A percentile compares a stretch with the other conserved stretches of the same genome.
These are phyloP conservation scores for Melanotaenia nigrans DNA, from an alignment of 2,797 vertebrate species.

Conservation along the genomic window DNA sequence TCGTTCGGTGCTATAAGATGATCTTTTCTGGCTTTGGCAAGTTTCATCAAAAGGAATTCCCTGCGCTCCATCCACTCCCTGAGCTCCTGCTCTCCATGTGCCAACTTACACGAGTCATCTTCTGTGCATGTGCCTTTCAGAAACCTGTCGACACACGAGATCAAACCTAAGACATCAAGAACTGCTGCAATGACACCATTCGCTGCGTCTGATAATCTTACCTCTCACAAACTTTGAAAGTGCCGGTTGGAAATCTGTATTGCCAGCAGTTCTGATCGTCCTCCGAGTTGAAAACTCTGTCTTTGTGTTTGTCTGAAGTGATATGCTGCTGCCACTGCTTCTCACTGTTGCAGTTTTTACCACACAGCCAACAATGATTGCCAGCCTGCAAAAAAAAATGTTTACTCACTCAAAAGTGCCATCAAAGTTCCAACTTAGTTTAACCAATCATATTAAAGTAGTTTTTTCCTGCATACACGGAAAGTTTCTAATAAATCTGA, in stretches of 20 bases:
- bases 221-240: slow-evolving; percentile 95
- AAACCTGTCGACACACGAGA: slow-evolving; percentile 81
- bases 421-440: too few species aligned
- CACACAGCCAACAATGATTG: slow-evolving; percentile 98
- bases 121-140: slow-evolving; percentile 89
- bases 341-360: slow-evolving; percentile 98
- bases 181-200: not conserved
- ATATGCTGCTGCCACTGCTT: slow-evolving; percentile 99
- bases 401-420: not conserved
- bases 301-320: slow-evolving; percentile 98
- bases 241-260: slow-evolving; percentile 96
- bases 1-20: slow-evolving; percentile 98
- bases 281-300: slow-evolving; percentile 96
- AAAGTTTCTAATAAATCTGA: not conserved
- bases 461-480: not conserved
- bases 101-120: slow-evolving; percentile 91
- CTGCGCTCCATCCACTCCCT: slow-evolving; percentile 94
- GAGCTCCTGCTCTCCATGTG: slow-evolving; percentile 94
- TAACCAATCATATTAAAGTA: not conserved
- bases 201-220: slow-evolving; percentile 59
- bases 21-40: slow-evolving; percentile 97
- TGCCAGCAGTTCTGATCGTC: slow-evolving; percentile 99
- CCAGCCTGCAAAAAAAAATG: slow-evolving; percentile 84
- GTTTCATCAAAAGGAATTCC: slow-evolving; percentile 96
- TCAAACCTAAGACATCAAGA: slow-evolving; percentile 11